phyloP scores from a whole-genome alignment of 2,888 invertebrate genomes.

The Perdita meconis region DNA sequence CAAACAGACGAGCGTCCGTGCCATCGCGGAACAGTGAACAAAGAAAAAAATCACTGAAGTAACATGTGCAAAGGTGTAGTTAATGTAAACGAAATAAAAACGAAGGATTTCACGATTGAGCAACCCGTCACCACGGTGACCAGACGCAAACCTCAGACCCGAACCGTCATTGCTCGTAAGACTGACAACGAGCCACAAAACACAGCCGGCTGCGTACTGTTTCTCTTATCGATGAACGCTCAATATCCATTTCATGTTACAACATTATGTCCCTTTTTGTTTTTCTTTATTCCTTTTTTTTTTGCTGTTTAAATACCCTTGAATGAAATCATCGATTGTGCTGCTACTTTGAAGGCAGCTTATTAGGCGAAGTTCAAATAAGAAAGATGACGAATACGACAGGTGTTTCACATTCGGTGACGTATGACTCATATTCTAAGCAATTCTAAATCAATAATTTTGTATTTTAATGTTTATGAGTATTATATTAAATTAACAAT shows the following conservation, averaged over 20 bases:
- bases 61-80: slow-evolving; percentile 15
- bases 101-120: slow-evolving; percentile 2
- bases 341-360: neutral
- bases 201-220: slow-evolving; percentile 1
- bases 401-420: neutral
- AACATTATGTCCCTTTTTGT: neutral
- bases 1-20: slow-evolving; percentile 71
- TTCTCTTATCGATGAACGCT: slow-evolving; percentile 34
- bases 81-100: slow-evolving; percentile 8
- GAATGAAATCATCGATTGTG: neutral
- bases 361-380: neutral
- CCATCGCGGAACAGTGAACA: slow-evolving; percentile 63
- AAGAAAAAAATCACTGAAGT: slow-evolving; percentile 23
- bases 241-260: neutral
- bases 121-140: slow-evolving; percentile 54
- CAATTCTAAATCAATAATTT: neutral
- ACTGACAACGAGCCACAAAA: slow-evolving; percentile 40
- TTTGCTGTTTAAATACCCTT: neutral
- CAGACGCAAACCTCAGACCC: slow-evolving; percentile 49
- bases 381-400: neutral
- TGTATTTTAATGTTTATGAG: neutral
- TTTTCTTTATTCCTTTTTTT: neutral
- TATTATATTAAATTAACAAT: neutral
- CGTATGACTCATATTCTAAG: neutral
- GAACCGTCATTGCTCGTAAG: slow-evolving; percentile 30